Conservation (phyloP, 2,888 invertebrate species). For the Orchesellides sinensis region DNA sequence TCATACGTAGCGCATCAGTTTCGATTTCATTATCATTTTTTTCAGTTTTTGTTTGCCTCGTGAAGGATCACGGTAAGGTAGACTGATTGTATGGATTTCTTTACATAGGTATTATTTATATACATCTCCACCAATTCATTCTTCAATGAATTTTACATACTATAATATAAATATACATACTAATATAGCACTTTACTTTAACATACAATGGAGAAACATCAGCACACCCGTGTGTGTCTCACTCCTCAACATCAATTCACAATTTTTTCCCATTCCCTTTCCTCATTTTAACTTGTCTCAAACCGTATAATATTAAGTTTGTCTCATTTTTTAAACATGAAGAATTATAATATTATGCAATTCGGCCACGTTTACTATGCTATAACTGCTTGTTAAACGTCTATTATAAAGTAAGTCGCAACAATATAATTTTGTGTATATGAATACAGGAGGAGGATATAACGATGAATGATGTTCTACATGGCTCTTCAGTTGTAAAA, state of each 20-base stretch:
- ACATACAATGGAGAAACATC: constrained; percentile 34
- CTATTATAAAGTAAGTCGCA: too few species aligned
- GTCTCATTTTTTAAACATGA: constrained; percentile 35
- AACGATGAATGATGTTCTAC: constrained; percentile 7
- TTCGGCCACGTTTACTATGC: too few species aligned
- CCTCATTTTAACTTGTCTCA: too few species aligned
- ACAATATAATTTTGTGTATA: constrained; percentile 3
- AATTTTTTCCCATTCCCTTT: constrained; percentile 4
- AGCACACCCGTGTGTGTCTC: background rate
- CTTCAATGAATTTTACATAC: too few species aligned
- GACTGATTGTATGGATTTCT: too few species aligned
- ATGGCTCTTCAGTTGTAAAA: constrained; percentile 19
- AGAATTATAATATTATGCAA: constrained; percentile 45
- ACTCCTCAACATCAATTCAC: constrained; percentile 17
- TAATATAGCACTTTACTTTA: constrained; percentile 42
- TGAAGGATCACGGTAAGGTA: background rate
- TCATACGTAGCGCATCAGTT: constrained; percentile 61
- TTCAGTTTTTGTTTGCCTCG: constrained; percentile 34
- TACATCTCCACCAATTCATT: too few species aligned
- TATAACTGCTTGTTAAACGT: too few species aligned
- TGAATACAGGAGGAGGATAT: too few species aligned
- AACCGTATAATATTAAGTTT: constrained; percentile 12
- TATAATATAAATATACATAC: too few species aligned
- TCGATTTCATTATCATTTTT: constrained; percentile 61
- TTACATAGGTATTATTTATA: too few species aligned